Base-by-base conservation (phyloP, 2,888 invertebrate genomes). In the Bimastos eiseni region DNA sequence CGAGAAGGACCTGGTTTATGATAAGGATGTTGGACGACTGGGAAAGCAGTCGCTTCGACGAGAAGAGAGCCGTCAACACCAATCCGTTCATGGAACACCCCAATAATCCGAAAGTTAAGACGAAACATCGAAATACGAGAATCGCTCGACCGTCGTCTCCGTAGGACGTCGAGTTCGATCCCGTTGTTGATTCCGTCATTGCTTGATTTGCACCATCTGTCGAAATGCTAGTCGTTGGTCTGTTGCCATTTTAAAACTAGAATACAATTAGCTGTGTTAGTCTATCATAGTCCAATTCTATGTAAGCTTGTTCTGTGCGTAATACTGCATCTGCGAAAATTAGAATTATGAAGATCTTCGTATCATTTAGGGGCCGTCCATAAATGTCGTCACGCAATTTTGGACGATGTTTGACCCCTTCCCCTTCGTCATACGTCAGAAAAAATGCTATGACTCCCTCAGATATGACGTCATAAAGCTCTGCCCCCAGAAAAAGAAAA, bases 1-100 rank as follows among this genome's bases (percentile, higher is more conserved):
- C 86, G 86, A 86, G 37, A 21, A 86, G 86, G 36, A 86, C 86
- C 86, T 86, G 86, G 86, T 86, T 86, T 1, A 34, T 86, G 34
- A 86, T 86, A 21, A 86, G 86, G 86, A 36, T 24, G 37, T 86
- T 86, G 36, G 86, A 34, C 37, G 86, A 17, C 17, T 86, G 33
- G 19, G 86, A 34, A 24, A 36, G 34, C 86, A 86, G 37, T 36
- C 34, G 33, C 86, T 86, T 86, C 86, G 36, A 34, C 37, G n/a
- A n/a, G n/a, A 86, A 1, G 37, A 86, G 86, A 11, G 24, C 86
- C 37, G 36, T 34, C 86, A 86, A 37, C 34, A 86, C 86, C 5
- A 86, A 36, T 5, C 86, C 24, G 86, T 86, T 86, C 86, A 86
- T 86, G 21, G 13, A 36, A 86, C 33, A 86, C 5, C 86, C 86